Evolutionary conservation across 2,797 vertebrate species (phyloP), one percentile per base, ranked within the genome.

Genomic region (Hipposideros larvatus): DNA sequence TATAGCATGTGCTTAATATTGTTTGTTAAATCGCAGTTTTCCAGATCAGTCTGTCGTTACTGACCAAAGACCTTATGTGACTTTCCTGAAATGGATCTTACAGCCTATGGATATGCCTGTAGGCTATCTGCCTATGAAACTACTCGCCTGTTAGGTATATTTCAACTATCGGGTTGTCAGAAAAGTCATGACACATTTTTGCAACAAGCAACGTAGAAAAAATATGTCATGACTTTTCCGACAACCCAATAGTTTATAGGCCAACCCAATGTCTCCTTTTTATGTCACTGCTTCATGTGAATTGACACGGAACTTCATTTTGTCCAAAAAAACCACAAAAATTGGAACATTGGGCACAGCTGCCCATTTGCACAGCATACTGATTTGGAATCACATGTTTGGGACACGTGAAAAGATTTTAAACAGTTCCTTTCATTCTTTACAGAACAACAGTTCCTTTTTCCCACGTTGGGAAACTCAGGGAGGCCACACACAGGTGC

Each of bases 1-100:
- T 28, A 79, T 1, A 61, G 16, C 3, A 2, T 9, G 3, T 43
- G 8, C 18, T 90, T 93, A 55, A 68, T 86, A 84, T 48, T 28
- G 61, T 68, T 90, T 80, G n/a, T 55, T 61, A 65, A 90, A 51
- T 11, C 11, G 2, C 22, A 91, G 14, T 77, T 88, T 80, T 46
- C 65, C 19, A 48, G 14, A 26, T 57, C 31, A 79, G 53, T 59
- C 14, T 19, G 18, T 21, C 1, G 0, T 68, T 82, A 70, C n/a
- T 68, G 53, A 57, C 66, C 82, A 70, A 63, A 73, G 18, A 74
- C 2, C 63, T 90, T 83, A 84, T 21, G 5, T 26, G 11, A 53
- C 9, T 87, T 87, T 90, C 19, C 68, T 21, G 24, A 90, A 74
- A n/a, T 66, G 22, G 6, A 41, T 41, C 79, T 74, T 61, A 55